A percentile compares a stretch with the other conserved stretches of the same genome.
These are phyloP conservation scores for Electrophaes corylata DNA, from an alignment of 2,888 invertebrate species.

Conservation along the genomic window DNA sequence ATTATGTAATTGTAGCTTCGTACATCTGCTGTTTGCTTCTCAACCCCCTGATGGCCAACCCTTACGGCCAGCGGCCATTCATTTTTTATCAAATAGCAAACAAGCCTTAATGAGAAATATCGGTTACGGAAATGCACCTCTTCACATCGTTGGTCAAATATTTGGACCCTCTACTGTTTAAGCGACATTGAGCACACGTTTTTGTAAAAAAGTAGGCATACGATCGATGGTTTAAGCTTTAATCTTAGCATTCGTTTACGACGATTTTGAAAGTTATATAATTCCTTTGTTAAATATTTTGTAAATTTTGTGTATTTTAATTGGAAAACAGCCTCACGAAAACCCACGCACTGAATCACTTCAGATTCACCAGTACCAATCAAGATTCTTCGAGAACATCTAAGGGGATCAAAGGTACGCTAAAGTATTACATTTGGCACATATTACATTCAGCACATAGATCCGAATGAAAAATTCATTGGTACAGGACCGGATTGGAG, in stretches of 20 bases:
- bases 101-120: constrained; percentile 81
- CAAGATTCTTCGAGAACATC: too few species aligned
- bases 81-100: constrained; percentile 78
- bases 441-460: too few species aligned
- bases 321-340: too few species aligned
- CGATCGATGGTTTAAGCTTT: background rate
- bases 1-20: constrained; percentile 75
- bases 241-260: background rate
- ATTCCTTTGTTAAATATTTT: too few species aligned
- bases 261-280: background rate
- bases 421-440: too few species aligned
- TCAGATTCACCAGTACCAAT: too few species aligned
- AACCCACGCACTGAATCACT: too few species aligned
- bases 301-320: too few species aligned
- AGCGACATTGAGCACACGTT: constrained; percentile 21
- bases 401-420: too few species aligned
- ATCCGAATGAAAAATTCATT: too few species aligned
- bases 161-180: constrained; percentile 57
- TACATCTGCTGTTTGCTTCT: constrained; percentile 79
- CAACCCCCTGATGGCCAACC: constrained; percentile 63
- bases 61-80: constrained; percentile 72
- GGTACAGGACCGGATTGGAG: too few species aligned
- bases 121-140: constrained; percentile 79
- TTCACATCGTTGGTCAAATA: constrained; percentile 74
- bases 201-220: background rate